These are phyloP conservation scores for Volucella zonaria DNA, from an alignment of 2,888 invertebrate species.

Conservation along the genomic window DNA sequence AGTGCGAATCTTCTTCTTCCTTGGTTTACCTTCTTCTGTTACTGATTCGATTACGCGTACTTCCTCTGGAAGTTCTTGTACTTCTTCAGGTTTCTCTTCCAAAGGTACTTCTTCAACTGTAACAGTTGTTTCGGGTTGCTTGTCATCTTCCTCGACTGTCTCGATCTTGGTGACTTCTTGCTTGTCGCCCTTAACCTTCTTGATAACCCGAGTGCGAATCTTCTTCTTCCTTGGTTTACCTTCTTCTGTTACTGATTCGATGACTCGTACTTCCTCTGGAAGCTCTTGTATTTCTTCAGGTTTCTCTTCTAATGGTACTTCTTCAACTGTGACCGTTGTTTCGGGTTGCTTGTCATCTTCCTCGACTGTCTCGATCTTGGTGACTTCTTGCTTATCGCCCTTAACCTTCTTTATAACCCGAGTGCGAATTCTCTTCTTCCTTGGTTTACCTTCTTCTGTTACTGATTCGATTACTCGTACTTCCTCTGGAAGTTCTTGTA, in stretches of 20 bases:
- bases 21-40: too few relatives aligned
- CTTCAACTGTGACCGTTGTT: constrained; percentile 51
- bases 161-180: constrained; percentile 63
- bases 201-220: constrained; percentile 51
- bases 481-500: constrained; percentile 29
- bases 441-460: constrained; percentile 33
- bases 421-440: constrained; percentile 31
- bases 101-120: too few relatives aligned
- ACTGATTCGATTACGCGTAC: too few relatives aligned
- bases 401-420: constrained; percentile 31
- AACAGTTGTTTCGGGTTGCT: too few relatives aligned
- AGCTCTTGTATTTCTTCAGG: constrained; percentile 37
- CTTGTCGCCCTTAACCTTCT: constrained; percentile 50
- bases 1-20: constrained; percentile 33
- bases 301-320: constrained; percentile 45
- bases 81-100: too few relatives aligned
- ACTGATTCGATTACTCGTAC: constrained; percentile 13
- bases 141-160: constrained; percentile 46
- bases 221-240: constrained; percentile 49
- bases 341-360: constrained; percentile 37
- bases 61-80: too few relatives aligned
- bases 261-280: constrained; percentile 46
- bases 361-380: constrained; percentile 38
- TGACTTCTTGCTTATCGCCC: constrained; percentile 40
- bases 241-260: constrained; percentile 36